Evolutionary conservation across 2,113 vertebrate species (phyloP), one percentile per base, ranked within the genome.

Genomic region (Ciconia stormi): DNA sequence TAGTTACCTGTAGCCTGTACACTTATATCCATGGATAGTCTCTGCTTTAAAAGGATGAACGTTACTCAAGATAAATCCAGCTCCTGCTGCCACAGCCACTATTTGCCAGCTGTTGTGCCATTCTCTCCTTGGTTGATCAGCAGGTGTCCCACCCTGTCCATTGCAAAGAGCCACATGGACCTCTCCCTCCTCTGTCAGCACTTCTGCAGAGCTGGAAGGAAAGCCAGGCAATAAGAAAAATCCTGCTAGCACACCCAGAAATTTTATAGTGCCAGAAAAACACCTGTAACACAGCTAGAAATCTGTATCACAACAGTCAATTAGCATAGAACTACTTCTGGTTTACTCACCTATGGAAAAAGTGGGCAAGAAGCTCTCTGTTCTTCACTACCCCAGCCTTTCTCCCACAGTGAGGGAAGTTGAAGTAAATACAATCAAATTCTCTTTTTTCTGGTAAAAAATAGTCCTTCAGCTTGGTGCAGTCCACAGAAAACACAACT

Each of bases 81-180:
- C 99, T 53, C 97, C 98, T 3, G 99, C 98, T 79, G 99, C 99
- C 99, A 99, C 98, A 27, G 99, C 98, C 86, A 98, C 98, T 29
- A 98, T 98, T 97, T 99, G 99, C 99, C 99, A 99, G 96, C 99
- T 99, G 98, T 99, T 99, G 97, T 99, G 99, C 99, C 99, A 99
- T 82, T 99, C 99, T 87, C 99, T 98, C 94, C 88, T 95, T 2
- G 99, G 99, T 32, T 97, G 98, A 93, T 99, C 99, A 6, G 91
- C 98, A 14, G 99, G 99, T 15, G 99, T 99, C 13, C 99, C 99
- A 8, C 99, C 99, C 96, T 99, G 99, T 27, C 99, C 99, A 30
- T 97, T 99, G 95, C 99, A 99, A 66, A 99, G 96, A 47, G 99
- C 98, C 76, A 99, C 98, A 1, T 99, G 99, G 38, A 99, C 70